Evolutionary conservation across 2,797 vertebrate genomes (phyloP), one percentile per base, ranked within the genome.

Genomic region (Glyptemys insculpta): DNA sequence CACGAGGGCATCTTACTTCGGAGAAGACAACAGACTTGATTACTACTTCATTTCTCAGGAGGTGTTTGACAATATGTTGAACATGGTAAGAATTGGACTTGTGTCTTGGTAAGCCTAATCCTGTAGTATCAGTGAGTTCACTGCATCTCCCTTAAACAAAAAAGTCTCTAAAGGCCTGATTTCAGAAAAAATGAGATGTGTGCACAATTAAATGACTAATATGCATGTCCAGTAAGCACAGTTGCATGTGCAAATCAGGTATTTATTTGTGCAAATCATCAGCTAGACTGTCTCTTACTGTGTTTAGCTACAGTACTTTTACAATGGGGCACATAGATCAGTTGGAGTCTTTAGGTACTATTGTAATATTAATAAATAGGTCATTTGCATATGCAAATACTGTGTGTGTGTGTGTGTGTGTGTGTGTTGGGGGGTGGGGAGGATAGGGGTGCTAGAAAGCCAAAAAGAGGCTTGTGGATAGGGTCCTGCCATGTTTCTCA

Each of bases 41-140:
- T 99, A 99, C 97, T 98, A 99, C 96, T 99, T 99, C 93, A 85
- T 99, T 96, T 98, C 98, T 19, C 97, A 98, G 87, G 99, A 99
- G 91, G 98, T 97, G 15, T 99, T 99, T 98, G 98, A 99, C 72
- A 95, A 98, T 95, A 98, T 99, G 99, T 96, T 99, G 92, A 95
- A 89, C 72, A 98, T 96, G 97, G 99, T 99, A 96, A 94, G 99
- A 93, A 85, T 18, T 50, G 37, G 37, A 31, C 15, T 68, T 4
- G 5, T 19, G 4, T 62, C 59, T 50, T 50, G 2, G 41, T 9
- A 8, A 41, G 12, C 68, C 81, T 65, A 1, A 68, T 31, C n/a
- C 56, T 79, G 5, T 50, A n/a, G 4, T 49, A n/a, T 15, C 29
- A 9, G 5, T 16, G 5, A 86, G 3, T 72, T 52, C 15, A 5